A percentile compares a stretch with the other conserved stretches of the same genome.
Conservation (phyloP, 2,888 invertebrate species). For the Lymantria monacha region DNA sequence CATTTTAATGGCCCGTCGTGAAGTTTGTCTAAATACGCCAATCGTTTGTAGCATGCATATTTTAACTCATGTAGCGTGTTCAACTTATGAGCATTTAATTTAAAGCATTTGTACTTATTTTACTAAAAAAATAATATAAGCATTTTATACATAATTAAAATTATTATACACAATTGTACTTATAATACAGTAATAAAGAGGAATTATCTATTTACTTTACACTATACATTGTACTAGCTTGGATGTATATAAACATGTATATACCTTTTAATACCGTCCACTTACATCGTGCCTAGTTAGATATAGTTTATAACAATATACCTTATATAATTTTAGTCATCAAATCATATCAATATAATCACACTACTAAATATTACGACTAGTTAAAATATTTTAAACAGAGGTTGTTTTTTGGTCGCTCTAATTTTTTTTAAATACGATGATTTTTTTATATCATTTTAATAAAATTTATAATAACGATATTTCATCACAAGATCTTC, state of each 20-base stretch:
- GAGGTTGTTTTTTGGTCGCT: slow-evolving; percentile 25
- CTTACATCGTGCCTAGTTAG: background rate
- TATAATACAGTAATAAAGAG: slow-evolving; percentile 11
- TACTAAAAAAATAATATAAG: slow-evolving; percentile 10
- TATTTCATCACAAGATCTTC: slow-evolving; percentile 22
- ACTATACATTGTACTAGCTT: slow-evolving; percentile 23
- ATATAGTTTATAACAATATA: background rate
- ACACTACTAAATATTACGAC: background rate
- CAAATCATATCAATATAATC: background rate
- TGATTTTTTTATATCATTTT: background rate
- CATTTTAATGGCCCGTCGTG: too few relatives aligned
- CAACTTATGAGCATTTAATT: background rate
- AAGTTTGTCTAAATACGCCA: too few relatives aligned
- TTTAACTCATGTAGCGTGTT: background rate
- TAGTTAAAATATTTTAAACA: background rate
- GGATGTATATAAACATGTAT: background rate
- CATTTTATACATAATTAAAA: slow-evolving; percentile 8
- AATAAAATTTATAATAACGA: slow-evolving; percentile 10
- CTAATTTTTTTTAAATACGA: slow-evolving; percentile 14
- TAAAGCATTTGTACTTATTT: slow-evolving; percentile 2
- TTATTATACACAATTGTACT: slow-evolving; percentile 24
- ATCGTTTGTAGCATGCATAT: background rate
- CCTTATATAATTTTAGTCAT: background rate
- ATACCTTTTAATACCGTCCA: background rate
- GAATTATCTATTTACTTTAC: slow-evolving; percentile 16